Percentiles rank a stretch among this genome's conserved stretches.
These are phyloP conservation scores for Columba janthina DNA, from an alignment of 2,113 vertebrate species.

Conservation along the genomic window DNA sequence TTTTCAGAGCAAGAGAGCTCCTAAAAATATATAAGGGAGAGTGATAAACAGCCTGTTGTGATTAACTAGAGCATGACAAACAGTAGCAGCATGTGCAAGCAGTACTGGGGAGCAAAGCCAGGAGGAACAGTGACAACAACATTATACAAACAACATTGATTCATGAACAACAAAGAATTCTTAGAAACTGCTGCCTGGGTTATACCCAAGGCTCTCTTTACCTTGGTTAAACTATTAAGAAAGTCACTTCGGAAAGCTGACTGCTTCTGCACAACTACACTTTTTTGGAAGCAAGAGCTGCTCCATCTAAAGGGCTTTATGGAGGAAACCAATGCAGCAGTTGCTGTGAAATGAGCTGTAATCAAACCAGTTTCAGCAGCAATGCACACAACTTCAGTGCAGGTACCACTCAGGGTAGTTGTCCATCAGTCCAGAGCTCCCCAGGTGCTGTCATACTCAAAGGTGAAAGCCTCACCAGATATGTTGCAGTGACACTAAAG, in stretches of 20 bases:
- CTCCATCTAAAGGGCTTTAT: background rate
- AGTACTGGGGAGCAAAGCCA: conserved; percentile 26
- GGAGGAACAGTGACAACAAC: conserved; percentile 14
- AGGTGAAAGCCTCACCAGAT: background rate
- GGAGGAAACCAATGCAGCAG: background rate
- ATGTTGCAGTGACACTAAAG: background rate
- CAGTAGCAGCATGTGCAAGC: conserved; percentile 30
- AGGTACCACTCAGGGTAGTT: background rate
- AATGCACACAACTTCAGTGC: fast-evolving
- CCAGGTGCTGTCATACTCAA: background rate
- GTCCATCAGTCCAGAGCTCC: background rate
- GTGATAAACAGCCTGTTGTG: conserved; percentile 9
- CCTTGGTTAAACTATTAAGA: conserved; percentile 40
- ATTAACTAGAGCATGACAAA: conserved; percentile 56
- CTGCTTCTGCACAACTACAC: background rate
- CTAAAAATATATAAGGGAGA: background rate
- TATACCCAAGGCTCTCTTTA: conserved; percentile 20
- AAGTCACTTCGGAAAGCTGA: conserved; percentile 27
- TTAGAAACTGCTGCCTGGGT: conserved; percentile 43
- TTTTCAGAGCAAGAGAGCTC: background rate
- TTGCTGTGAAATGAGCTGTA: background rate
- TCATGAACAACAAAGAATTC: conserved; percentile 41
- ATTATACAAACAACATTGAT: background rate
- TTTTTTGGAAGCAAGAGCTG: background rate
- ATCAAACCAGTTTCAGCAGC: background rate